Percentiles rank a stretch among this genome's conserved stretches.
Conservation (phyloP, 2,888 invertebrate genomes). For the Dryomyza anilis region DNA sequence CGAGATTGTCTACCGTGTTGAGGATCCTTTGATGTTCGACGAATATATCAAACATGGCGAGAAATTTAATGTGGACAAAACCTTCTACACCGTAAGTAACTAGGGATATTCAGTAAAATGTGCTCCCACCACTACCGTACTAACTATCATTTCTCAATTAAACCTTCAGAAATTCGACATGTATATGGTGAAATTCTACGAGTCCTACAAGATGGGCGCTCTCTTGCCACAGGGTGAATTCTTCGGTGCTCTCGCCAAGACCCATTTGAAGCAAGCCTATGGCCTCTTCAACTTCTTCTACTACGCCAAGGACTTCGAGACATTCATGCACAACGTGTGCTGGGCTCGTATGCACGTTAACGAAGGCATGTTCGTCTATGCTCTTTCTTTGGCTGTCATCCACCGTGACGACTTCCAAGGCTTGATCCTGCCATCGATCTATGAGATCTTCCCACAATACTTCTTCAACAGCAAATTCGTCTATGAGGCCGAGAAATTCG, state of each 20-base stretch:
- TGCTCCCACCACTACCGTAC: too few relatives aligned
- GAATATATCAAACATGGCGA: constrained; percentile 58
- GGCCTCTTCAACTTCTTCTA: constrained; percentile 69
- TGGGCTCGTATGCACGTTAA: constrained; percentile 71
- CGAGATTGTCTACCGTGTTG: constrained; percentile 44
- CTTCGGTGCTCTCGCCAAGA: constrained; percentile 63
- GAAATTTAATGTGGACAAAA: constrained; percentile 60
- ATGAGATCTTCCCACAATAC: constrained; percentile 73
- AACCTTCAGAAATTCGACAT: constrained; percentile 38
- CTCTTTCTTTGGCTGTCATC: constrained; percentile 68
- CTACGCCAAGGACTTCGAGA: constrained; percentile 72
- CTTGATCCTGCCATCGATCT: constrained; percentile 71
- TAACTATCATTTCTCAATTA: too few relatives aligned
- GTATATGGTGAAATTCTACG: constrained; percentile 41
- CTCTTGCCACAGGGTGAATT: constrained; percentile 64
- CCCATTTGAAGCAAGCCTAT: constrained; percentile 64
- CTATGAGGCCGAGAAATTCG: constrained; percentile 66
- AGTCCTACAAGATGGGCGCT: constrained; percentile 49
- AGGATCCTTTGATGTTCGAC: constrained; percentile 47
- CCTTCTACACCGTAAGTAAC: constrained; percentile 36
- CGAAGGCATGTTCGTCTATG: constrained; percentile 71
- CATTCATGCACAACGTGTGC: constrained; percentile 71
- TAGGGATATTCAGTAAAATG: not conserved
- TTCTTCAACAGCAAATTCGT: constrained; percentile 72
- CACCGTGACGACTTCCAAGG: constrained; percentile 69